Base-by-base conservation (phyloP, 2,797 vertebrate genomes). In the Rhinophrynus dorsalis region DNA sequence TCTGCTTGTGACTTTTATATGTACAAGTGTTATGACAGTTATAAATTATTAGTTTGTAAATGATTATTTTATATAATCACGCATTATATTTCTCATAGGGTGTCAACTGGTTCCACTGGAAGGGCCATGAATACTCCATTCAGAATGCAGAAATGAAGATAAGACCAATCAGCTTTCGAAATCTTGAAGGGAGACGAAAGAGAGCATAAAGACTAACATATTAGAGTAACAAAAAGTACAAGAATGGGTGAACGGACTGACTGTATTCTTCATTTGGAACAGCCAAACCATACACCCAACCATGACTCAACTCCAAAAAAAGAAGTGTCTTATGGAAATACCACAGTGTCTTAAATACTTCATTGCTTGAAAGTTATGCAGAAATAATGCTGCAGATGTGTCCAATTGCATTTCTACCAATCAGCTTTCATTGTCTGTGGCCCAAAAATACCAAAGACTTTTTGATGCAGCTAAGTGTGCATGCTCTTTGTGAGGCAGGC, bases 101-200 rank as follows among this genome's bases (percentile, higher is more conserved):
- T 0, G 88, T 98, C 18, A 98, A 98, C 87, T 98, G 96, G 96
- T 98, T 96, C 91, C 96, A 98, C 79, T 98, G 96, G 96, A 98
- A 98, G 79, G 96, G 96, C 63, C 96, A 98, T 0, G 95, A 98
- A 75, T 89, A 98, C 54, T 98, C 96, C 9, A 93, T 98, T 18
- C 90, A 96, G 82, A 97, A 95, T 32, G 96, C 95, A 0, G 96
- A 98, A 84, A 98, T 98, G 96, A 98, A 98, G 83, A 83, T 98
- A 79, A 89, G 96, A 77, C 96, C 96, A 1, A 89, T 92, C 82
- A 97, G 92, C 89, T 97, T 98, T 85, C 86, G 94, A 74, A 96
- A 96, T 65, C 90, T 98, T 45, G 95, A 98, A 84, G 95, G 95
- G 69, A 90, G 96, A 68, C 89, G 94, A 79, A 98, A 97, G 87